A percentile compares a stretch with the other conserved stretches of the same genome.
Conservation (phyloP, 2,888 invertebrate species). For the Apotomis capreana region DNA sequence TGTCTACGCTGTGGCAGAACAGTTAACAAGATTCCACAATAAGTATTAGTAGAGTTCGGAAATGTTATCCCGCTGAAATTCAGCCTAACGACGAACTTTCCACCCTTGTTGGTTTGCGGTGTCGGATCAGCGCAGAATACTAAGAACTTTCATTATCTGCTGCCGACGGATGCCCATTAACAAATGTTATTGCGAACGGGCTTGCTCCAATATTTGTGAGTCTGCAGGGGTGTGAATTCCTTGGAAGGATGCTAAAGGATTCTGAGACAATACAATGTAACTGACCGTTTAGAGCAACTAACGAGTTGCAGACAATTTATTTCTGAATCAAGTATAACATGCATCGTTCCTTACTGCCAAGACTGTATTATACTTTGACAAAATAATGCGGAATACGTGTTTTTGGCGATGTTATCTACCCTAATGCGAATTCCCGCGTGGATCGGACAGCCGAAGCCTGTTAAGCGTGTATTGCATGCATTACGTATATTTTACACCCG, state of each 20-base stretch:
- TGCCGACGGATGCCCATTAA: slow-evolving; percentile 63
- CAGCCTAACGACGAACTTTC: slow-evolving; percentile 19
- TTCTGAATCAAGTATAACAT: not conserved
- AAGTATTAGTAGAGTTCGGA: slow-evolving; percentile 1
- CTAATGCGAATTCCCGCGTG: slow-evolving; percentile 16
- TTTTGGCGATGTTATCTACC: slow-evolving; percentile 23
- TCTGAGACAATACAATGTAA: slow-evolving; percentile 11
- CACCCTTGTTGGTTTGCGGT: slow-evolving; percentile 15
- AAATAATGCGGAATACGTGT: slow-evolving; percentile 4
- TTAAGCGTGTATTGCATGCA: not conserved
- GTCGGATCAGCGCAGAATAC: slow-evolving; percentile 48
- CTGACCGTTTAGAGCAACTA: not conserved
- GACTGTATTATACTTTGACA: not conserved
- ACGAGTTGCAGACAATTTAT: slow-evolving; percentile 20
- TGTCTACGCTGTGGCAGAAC: not conserved
- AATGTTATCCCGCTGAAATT: slow-evolving; percentile 14
- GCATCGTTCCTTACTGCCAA: too few species aligned
- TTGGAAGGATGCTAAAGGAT: slow-evolving; percentile 23
- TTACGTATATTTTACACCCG: slow-evolving; percentile 7
- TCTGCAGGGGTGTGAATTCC: slow-evolving; percentile 30
- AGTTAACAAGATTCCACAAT: slow-evolving; percentile 9
- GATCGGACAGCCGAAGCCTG: slow-evolving; percentile 6
- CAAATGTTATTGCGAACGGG: slow-evolving; percentile 61
- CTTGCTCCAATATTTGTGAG: slow-evolving; percentile 47
- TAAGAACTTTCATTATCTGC: slow-evolving; percentile 56